phyloP scores from a whole-genome alignment of 2,113 vertebrate species.

The Phyllopteryx taeniolatus region DNA sequence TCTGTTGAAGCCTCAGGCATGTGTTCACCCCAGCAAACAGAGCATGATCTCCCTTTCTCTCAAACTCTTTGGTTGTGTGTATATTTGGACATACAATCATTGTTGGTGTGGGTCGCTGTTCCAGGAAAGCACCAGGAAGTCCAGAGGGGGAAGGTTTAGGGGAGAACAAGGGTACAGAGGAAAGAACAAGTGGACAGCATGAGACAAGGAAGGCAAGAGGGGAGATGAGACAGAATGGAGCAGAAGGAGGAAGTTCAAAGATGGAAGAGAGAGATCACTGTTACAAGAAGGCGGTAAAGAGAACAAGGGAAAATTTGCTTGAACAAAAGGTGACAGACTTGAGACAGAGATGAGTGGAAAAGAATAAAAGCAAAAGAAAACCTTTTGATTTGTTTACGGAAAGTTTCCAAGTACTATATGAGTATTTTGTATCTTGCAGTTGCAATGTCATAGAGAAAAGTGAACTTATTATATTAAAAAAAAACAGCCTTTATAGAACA shows the following conservation, averaged over 20 bases:
- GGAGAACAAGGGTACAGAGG: constrained; percentile 34
- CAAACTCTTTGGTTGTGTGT: constrained; percentile 13
- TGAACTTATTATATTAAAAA: background rate
- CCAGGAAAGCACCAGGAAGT: constrained; percentile 37
- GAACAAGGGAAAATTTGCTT: constrained; percentile 29
- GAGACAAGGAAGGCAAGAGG: constrained; percentile 27
- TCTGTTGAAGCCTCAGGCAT: constrained; percentile 57
- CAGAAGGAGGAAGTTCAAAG: constrained; percentile 11
- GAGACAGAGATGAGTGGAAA: constrained; percentile 26
- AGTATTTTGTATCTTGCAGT: background rate
- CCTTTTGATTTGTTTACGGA: constrained; percentile 23
- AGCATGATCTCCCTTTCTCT: constrained; percentile 57
- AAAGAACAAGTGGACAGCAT: constrained; percentile 29
- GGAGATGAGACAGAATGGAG: constrained; percentile 44
- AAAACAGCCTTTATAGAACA: background rate
- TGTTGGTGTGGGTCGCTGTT: constrained; percentile 21
- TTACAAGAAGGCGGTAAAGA: constrained; percentile 32
- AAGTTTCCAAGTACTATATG: constrained; percentile 23
- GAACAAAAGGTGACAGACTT: constrained; percentile 47
- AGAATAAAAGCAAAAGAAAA: background rate
- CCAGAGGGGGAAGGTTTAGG: constrained; percentile 30
- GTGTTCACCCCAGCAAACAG: constrained; percentile 66
- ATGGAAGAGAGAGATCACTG: background rate
- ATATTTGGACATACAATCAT: background rate
- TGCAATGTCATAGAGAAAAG: background rate